phyloP scores from a whole-genome alignment of 2,888 invertebrate genomes.

The Leucophora obtusa region DNA sequence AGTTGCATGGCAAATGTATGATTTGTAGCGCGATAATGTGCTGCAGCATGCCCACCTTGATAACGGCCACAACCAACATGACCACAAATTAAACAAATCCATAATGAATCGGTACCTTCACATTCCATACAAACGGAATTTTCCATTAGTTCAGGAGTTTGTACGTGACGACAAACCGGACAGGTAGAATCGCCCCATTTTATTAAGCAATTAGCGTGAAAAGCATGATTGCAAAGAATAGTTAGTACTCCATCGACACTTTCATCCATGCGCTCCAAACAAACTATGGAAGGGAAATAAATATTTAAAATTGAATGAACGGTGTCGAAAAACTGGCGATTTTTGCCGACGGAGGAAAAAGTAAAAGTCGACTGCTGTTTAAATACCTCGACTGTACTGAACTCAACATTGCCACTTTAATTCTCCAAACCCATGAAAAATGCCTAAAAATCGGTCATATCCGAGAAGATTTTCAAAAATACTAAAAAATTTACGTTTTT shows the following conservation, averaged over 20 bases:
- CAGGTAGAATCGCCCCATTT: conserved; percentile 99
- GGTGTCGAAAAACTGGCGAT: no score
- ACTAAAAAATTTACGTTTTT: no score
- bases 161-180: conserved; percentile 93
- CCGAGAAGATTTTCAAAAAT: no score
- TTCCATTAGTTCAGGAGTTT: conserved; percentile 81
- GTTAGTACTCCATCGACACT: conserved; percentile 98
- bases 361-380: no score
- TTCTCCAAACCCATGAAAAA: no score
- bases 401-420: no score
- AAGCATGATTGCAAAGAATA: conserved; percentile 98
- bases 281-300: conserved; percentile 66
- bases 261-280: conserved; percentile 96
- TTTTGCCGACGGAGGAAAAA: no score
- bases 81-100: conserved; percentile 99
- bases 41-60: conserved; percentile 94
- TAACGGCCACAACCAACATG: conserved; percentile 98
- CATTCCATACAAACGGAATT: conserved; percentile 82
- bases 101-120: conserved; percentile 87
- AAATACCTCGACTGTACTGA: no score
- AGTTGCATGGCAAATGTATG: conserved; percentile 98
- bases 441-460: no score
- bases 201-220: conserved; percentile 95
- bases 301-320: no score
- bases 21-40: conserved; percentile 95